These are phyloP conservation scores for Oncorhynchus gorbuscha DNA, from an alignment of 2,113 vertebrate genomes.

Conservation along the genomic window DNA sequence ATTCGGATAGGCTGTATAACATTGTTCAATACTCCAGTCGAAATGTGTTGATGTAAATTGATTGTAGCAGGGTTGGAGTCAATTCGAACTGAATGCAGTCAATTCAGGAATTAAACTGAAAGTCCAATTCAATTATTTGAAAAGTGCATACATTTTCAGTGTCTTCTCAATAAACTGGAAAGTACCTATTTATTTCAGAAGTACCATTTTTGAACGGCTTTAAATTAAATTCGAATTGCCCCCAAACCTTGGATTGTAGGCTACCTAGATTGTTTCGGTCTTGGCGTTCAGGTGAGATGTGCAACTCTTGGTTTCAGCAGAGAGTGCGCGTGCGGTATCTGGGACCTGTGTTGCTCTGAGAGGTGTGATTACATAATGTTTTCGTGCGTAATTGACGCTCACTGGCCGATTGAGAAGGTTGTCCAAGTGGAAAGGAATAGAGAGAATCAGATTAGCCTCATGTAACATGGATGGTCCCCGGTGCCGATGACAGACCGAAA, in stretches of 20 bases:
- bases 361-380: slow-evolving; percentile 62
- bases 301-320: neutral
- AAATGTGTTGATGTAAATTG: neutral
- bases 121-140: too few relatives aligned
- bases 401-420: slow-evolving; percentile 28
- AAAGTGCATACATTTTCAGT: too few relatives aligned
- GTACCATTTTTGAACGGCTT: too few relatives aligned
- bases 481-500: neutral
- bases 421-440: slow-evolving; percentile 34
- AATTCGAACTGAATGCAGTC: too few relatives aligned
- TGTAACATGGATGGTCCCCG: neutral
- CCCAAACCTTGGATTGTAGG: too few relatives aligned
- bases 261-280: too few relatives aligned
- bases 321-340: slow-evolving; percentile 17
- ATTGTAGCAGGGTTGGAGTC: too few relatives aligned
- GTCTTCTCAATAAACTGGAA: too few relatives aligned
- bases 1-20: neutral
- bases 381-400: slow-evolving; percentile 37
- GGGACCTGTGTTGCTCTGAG: slow-evolving; percentile 15
- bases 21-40: neutral
- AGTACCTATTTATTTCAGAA: too few relatives aligned
- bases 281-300: neutral
- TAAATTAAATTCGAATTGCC: too few relatives aligned
- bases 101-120: too few relatives aligned
- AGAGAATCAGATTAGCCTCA: slow-evolving; percentile 18